A percentile compares a stretch with the other conserved stretches of the same genome.
phyloP scores from a whole-genome alignment of 2,888 invertebrate genomes.

The Acanthosoma haemorrhoidale region DNA sequence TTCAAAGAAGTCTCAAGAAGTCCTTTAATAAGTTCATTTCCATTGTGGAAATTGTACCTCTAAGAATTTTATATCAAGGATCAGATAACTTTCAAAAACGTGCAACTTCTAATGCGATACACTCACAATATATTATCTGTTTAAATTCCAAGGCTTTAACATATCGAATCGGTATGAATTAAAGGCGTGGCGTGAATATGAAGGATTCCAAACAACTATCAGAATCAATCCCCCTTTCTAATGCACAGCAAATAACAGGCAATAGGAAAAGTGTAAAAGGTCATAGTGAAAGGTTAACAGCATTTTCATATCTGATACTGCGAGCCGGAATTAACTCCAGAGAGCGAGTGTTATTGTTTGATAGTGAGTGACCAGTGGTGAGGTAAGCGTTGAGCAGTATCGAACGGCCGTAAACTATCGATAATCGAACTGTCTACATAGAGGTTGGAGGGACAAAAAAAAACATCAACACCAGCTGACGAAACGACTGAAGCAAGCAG shows the following conservation, averaged over 20 bases:
- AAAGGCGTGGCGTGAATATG: neutral
- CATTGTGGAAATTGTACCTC: no score
- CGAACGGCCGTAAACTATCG: neutral
- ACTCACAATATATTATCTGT: no score
- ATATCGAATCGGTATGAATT: no score
- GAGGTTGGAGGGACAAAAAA: neutral
- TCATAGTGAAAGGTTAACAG: neutral
- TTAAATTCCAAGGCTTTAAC: no score
- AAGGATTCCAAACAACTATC: neutral
- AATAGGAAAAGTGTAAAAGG: neutral
- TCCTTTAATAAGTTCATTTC: no score
- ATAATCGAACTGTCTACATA: no score
- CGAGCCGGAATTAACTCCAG: neutral
- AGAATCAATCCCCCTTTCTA: constrained; percentile 6
- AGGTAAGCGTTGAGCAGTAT: no score
- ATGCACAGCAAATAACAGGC: neutral
- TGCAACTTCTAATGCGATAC: no score
- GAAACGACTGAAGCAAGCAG: neutral
- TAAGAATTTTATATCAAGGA: no score
- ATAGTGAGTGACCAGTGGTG: neutral
- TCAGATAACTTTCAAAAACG: no score
- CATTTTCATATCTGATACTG: neutral
- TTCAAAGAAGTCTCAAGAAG: no score
- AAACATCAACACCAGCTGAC: neutral
- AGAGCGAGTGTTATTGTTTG: neutral